These are phyloP conservation scores for Siniperca chuatsi DNA, from an alignment of 2,113 vertebrate genomes.

Conservation along the genomic window DNA sequence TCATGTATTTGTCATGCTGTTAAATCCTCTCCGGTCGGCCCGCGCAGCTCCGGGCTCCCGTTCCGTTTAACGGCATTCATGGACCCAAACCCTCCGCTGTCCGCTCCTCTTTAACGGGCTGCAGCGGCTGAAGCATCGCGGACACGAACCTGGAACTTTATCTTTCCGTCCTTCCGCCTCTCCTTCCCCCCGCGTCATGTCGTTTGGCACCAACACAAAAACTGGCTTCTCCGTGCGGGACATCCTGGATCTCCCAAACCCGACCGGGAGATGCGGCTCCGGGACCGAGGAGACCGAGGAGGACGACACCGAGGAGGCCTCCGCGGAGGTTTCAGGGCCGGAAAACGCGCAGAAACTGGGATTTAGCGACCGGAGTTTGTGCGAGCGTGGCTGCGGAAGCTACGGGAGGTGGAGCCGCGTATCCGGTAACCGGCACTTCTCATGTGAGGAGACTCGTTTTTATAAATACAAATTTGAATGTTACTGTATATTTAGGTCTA, in stretches of 20 bases:
- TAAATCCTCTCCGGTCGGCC: conserved; percentile 88
- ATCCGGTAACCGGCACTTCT: conserved; percentile 87
- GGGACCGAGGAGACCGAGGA: conserved; percentile 86
- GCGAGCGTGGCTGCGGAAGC: conserved; percentile 86
- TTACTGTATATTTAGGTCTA: neutral
- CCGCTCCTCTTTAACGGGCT: conserved; percentile 23
- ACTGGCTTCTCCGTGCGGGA: conserved; percentile 96
- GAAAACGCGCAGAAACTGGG: conserved; percentile 79
- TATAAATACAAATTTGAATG: neutral
- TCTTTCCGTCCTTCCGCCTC: too few relatives aligned
- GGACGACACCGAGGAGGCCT: conserved; percentile 83
- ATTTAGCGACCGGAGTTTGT: conserved; percentile 82
- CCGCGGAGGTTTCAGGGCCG: conserved; percentile 78
- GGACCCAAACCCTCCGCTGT: conserved; percentile 7
- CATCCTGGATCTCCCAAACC: conserved; percentile 92
- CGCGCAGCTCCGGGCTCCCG: conserved; percentile 83
- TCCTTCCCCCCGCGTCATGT: conserved; percentile 84
- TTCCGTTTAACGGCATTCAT: conserved; percentile 63
- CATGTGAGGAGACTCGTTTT: conserved; percentile 82
- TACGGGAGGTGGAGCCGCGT: conserved; percentile 89
- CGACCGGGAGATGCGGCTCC: conserved; percentile 83
- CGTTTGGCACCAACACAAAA: conserved; percentile 87
- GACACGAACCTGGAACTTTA: conserved; percentile 8
- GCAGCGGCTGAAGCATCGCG: conserved; percentile 1
- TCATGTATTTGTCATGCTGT: conserved; percentile 78